These are phyloP conservation scores for Eucidaris tribuloides DNA, from an alignment of 35 echinoderm and acorn worm species.

Conservation along the genomic window DNA sequence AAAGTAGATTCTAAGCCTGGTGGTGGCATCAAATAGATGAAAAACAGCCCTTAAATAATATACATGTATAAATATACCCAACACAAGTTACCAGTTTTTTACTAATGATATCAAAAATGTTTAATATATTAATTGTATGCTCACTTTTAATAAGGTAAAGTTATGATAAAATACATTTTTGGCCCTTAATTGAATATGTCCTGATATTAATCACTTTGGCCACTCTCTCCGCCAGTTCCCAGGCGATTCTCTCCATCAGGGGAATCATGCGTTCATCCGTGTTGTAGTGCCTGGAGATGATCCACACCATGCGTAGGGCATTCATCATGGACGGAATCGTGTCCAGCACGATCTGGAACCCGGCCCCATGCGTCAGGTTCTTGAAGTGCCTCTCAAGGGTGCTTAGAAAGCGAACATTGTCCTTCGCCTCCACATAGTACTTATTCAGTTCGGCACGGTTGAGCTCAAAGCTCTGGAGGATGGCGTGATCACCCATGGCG, in stretches of 20 bases:
- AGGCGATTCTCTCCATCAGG: constrained; percentile 98
- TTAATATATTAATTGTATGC: no score
- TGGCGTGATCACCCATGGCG: constrained; percentile 83
- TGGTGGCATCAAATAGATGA: no score
- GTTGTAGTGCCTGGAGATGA: constrained; percentile 99
- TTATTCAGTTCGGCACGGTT: constrained; percentile 93
- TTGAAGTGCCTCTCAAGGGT: constrained; percentile 98
- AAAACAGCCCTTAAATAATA: no score
- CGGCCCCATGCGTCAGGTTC: constrained; percentile 96
- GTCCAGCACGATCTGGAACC: constrained; percentile 94
- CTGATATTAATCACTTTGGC: constrained; percentile 99
- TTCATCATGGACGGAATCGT: constrained; percentile 99
- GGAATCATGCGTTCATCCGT: constrained; percentile 98
- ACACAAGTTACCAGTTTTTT: no score
- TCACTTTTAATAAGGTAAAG: no score
- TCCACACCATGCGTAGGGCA: constrained; percentile 98
- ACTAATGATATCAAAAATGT: no score
- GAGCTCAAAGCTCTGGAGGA: constrained; percentile 96
- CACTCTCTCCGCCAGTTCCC: constrained; percentile 97
- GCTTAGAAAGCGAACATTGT: constrained; percentile 96
- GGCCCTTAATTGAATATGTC: constrained; percentile 98
- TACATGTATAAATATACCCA: no score
- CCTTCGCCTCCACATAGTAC: constrained; percentile 96
- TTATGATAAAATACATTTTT: no score
- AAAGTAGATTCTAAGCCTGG: no score